phyloP scores from a whole-genome alignment of 2,888 invertebrate species.

The Theristus sp. region DNA sequence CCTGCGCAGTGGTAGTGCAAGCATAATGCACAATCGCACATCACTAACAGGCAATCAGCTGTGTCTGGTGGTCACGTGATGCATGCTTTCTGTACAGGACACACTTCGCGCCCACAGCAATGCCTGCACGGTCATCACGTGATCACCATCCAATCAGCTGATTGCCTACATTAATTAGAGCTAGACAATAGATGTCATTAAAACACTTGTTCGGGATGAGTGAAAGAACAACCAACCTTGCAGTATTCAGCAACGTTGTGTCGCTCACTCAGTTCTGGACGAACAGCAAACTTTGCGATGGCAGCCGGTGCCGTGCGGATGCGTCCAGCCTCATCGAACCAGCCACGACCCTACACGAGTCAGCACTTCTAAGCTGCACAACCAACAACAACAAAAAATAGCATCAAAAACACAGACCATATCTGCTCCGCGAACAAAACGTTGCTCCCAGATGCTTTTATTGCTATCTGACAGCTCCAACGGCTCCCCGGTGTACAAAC shows the following conservation, averaged over 20 bases:
- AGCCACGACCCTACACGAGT: not conserved
- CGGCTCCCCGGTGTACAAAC: not conserved
- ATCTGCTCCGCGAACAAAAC: not conserved
- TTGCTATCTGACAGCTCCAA: not conserved
- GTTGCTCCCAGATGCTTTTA: not conserved
- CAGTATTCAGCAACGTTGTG: not conserved
- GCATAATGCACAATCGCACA: not conserved
- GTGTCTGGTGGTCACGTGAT: too few relatives aligned
- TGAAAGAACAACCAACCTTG: too few relatives aligned
- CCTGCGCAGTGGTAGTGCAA: not conserved
- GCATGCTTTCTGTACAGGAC: too few relatives aligned
- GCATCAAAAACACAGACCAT: not conserved
- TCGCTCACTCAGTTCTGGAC: not conserved
- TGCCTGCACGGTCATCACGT: too few relatives aligned
- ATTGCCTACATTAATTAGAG: too few relatives aligned
- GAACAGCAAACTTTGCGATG: not conserved
- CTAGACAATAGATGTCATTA: too few relatives aligned
- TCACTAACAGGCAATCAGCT: too few relatives aligned
- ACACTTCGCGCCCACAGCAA: too few relatives aligned
- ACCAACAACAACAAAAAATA: not conserved
- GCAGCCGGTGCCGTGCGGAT: not conserved
- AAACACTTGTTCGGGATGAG: too few relatives aligned
- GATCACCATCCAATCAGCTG: too few relatives aligned
- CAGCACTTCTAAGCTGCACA: not conserved
- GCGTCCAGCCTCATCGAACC: not conserved